phyloP scores from a whole-genome alignment of 2,113 vertebrate genomes.

The Falcunculus frontatus region DNA sequence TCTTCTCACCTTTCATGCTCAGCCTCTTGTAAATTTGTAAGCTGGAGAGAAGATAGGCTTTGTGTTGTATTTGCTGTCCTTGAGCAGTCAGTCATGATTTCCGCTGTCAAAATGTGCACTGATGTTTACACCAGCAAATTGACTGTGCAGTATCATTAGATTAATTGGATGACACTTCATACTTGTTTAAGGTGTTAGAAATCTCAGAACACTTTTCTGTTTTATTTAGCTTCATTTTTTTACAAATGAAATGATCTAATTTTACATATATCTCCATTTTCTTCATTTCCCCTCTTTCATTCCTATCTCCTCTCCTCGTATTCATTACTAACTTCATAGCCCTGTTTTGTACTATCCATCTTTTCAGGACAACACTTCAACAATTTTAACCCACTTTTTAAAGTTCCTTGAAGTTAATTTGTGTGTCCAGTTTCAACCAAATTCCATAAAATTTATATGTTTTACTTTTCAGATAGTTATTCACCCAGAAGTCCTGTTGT shows the following conservation, averaged over 20 bases:
- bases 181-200: background rate
- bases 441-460: background rate
- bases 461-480: background rate
- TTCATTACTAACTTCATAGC: background rate
- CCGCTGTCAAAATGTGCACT: background rate
- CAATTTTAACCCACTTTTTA: background rate
- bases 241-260: background rate
- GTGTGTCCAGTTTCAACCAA: background rate
- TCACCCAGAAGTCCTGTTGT: background rate
- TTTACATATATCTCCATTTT: background rate
- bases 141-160: background rate
- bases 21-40: background rate
- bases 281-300: background rate
- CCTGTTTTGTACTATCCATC: background rate
- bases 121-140: conserved; percentile 12
- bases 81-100: conserved; percentile 28
- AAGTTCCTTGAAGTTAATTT: background rate
- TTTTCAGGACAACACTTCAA: background rate
- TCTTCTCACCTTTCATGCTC: background rate
- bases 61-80: background rate
- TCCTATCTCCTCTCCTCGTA: background rate
- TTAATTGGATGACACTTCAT: conserved; percentile 9
- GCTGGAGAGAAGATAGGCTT: background rate
- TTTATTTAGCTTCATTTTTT: background rate
- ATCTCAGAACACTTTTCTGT: background rate